A percentile compares a stretch with the other conserved stretches of the same genome.
Evolutionary conservation across 2,888 invertebrate genomes (phyloP).

Genomic region (Carterocephalus palaemon): DNA sequence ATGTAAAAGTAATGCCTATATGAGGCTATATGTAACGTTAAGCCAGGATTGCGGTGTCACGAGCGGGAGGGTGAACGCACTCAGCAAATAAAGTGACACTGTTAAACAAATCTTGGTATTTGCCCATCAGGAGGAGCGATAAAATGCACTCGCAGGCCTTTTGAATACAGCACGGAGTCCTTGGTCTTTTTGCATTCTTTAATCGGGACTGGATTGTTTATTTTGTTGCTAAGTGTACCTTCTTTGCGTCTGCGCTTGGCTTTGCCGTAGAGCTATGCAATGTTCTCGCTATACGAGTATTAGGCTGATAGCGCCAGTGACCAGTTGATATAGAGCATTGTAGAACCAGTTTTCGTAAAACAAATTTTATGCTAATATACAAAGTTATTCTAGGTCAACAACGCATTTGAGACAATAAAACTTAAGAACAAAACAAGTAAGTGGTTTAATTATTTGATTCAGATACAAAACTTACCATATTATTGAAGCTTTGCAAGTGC

Average conservation of each 20-base stretch:
- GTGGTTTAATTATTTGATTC: no score
- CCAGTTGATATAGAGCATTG: no score
- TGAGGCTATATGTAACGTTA: slow-evolving; percentile 58
- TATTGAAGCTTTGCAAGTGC: no score
- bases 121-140: slow-evolving; percentile 30
- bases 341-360: no score
- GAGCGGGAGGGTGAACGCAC: slow-evolving; percentile 62
- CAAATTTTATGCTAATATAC: no score
- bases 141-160: slow-evolving; percentile 19
- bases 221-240: slow-evolving; percentile 15
- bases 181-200: slow-evolving; percentile 21
- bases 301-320: no score
- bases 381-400: no score
- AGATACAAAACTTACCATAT: no score
- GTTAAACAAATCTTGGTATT: slow-evolving; percentile 51
- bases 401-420: no score
- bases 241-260: slow-evolving; percentile 6
- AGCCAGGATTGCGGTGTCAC: slow-evolving; percentile 58
- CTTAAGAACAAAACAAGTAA: no score
- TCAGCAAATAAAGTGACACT: slow-evolving; percentile 53
- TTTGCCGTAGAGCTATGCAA: no score
- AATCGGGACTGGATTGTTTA: slow-evolving; percentile 22
- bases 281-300: no score
- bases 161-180: slow-evolving; percentile 20
- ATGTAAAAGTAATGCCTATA: slow-evolving; percentile 25